These are phyloP conservation scores for Poeciliopsis gracilis DNA, from an alignment of 2,797 vertebrate species.

Conservation along the genomic window DNA sequence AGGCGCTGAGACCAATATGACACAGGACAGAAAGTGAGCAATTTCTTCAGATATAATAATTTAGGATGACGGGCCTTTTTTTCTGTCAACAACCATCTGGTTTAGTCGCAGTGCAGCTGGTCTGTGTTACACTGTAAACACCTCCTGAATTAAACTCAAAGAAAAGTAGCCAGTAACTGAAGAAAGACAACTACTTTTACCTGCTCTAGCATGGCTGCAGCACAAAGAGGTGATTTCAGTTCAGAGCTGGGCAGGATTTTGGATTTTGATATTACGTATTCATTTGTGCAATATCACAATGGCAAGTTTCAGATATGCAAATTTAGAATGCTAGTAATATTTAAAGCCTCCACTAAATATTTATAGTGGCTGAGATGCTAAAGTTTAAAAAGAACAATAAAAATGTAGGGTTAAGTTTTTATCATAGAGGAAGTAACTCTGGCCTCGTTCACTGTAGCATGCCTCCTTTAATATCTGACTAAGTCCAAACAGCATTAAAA, in stretches of 20 bases:
- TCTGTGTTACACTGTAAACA: constrained; percentile 46
- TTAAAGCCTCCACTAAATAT: neutral
- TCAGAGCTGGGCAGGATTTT: neutral
- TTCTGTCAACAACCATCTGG: constrained; percentile 37
- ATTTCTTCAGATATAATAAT: constrained; percentile 64
- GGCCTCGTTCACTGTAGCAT: neutral
- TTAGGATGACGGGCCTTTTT: constrained; percentile 46
- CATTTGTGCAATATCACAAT: neutral
- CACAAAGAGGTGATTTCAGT: neutral
- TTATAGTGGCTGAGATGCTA: neutral
- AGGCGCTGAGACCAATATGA: constrained; percentile 58
- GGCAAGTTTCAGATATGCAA: neutral
- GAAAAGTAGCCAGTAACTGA: constrained; percentile 24
- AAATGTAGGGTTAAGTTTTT: neutral
- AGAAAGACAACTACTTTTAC: neutral
- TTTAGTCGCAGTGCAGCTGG: constrained; percentile 45
- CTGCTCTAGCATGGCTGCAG: neutral
- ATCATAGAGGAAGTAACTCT: neutral
- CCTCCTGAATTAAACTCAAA: constrained; percentile 27
- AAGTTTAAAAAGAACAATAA: neutral
- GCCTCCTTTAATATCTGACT: neutral
- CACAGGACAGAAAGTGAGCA: constrained; percentile 72
- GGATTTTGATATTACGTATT: neutral
- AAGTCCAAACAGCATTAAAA: neutral
- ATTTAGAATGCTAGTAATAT: neutral